Evolutionary conservation across 2,888 invertebrate species (phyloP).

Genomic region (Agapetus fuscipes): DNA sequence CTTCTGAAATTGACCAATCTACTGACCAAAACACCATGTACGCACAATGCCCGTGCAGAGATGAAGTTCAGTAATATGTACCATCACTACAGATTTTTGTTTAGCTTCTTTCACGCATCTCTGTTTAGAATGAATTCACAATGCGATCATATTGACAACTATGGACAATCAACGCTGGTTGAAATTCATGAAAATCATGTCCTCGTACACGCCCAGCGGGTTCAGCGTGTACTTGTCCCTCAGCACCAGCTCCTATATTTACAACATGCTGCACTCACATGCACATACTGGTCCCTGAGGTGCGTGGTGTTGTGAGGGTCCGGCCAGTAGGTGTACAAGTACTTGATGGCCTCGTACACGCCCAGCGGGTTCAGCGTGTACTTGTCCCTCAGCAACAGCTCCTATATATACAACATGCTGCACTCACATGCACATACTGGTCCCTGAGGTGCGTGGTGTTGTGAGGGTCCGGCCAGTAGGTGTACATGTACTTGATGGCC

Average conservation of each 20-base stretch:
- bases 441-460: constrained; percentile 77
- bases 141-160: too few relatives aligned
- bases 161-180: too few relatives aligned
- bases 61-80: too few relatives aligned
- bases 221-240: constrained; percentile 91
- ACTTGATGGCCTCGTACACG: constrained; percentile 81
- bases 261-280: too few relatives aligned
- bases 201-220: constrained; percentile 80
- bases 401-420: too few relatives aligned
- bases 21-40: too few relatives aligned
- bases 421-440: constrained; percentile 73
- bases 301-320: constrained; percentile 77
- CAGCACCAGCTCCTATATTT: constrained; percentile 72
- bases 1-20: too few relatives aligned
- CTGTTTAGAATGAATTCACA: too few relatives aligned
- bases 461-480: constrained; percentile 85
- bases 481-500: constrained; percentile 91
- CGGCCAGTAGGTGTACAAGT: constrained; percentile 94
- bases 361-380: constrained; percentile 88
- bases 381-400: constrained; percentile 81
- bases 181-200: constrained; percentile 90
- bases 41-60: background rate
- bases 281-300: constrained; percentile 77
- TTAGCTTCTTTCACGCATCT: too few relatives aligned
- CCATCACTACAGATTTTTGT: too few relatives aligned